These are phyloP conservation scores for Hermodice carunculata DNA, from an alignment of 2,888 invertebrate genomes.

Conservation along the genomic window DNA sequence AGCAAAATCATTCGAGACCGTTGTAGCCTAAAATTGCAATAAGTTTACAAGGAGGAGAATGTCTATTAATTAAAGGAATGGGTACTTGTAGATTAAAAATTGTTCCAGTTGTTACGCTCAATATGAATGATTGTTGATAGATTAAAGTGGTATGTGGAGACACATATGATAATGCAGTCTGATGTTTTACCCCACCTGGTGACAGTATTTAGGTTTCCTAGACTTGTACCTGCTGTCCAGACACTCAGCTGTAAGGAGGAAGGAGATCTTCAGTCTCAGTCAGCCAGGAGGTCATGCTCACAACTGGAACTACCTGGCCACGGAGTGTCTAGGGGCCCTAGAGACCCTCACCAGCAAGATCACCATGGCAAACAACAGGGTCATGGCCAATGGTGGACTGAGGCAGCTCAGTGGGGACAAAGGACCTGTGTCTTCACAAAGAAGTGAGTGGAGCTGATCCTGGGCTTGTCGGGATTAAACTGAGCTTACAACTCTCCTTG, in stretches of 20 bases:
- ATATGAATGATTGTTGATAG: too few relatives aligned
- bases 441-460: not conserved
- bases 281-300: slow-evolving; percentile 81
- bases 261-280: slow-evolving; percentile 75
- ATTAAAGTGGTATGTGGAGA: too few relatives aligned
- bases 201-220: slow-evolving; percentile 82
- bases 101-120: too few relatives aligned
- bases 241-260: slow-evolving; percentile 76
- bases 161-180: too few relatives aligned
- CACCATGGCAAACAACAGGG: slow-evolving; percentile 54
- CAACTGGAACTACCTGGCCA: slow-evolving; percentile 82
- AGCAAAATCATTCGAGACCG: too few relatives aligned
- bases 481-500: too few relatives aligned
- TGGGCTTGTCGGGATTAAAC: too few relatives aligned
- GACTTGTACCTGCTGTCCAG: slow-evolving; percentile 80
- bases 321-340: slow-evolving; percentile 77
- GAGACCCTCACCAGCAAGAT: slow-evolving; percentile 74
- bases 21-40: too few relatives aligned
- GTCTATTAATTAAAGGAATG: too few relatives aligned
- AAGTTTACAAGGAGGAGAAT: too few relatives aligned
- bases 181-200: too few relatives aligned
- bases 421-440: not conserved
- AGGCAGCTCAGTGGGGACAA: slow-evolving; percentile 10
- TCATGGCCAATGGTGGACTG: not conserved
- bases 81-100: too few relatives aligned